Conservation (phyloP, 2,113 vertebrate species). For the Neoarius graeffei region DNA sequence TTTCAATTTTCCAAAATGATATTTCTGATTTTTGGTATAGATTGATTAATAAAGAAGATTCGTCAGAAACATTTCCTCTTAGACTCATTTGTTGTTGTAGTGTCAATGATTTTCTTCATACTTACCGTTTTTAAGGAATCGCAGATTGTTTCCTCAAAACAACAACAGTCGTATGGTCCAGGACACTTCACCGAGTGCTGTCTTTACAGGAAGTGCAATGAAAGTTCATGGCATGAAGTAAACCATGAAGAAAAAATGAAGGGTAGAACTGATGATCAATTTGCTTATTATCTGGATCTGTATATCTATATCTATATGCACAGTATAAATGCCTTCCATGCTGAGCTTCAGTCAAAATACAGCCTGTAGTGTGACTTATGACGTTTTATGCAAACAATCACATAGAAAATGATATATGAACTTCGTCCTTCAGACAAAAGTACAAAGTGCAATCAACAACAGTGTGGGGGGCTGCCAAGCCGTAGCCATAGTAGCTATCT, state of each 20-base stretch:
- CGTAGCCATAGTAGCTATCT: too few relatives aligned
- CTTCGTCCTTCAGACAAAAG: neutral
- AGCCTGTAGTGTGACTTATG: neutral
- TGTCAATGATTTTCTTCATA: neutral
- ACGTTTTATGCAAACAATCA: neutral
- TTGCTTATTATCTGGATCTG: neutral
- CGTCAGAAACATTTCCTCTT: neutral
- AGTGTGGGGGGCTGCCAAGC: too few relatives aligned
- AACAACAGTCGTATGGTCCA: neutral
- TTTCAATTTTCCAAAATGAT: neutral
- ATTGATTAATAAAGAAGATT: neutral
- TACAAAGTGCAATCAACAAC: neutral
- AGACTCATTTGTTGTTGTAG: neutral
- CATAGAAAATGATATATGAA: neutral
- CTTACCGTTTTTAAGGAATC: neutral
- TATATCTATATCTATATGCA: too few relatives aligned
- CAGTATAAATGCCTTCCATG: neutral
- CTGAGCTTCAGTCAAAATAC: neutral
- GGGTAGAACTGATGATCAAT: neutral
- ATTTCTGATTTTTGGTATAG: neutral
- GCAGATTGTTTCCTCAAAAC: neutral
- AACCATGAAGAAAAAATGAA: neutral
- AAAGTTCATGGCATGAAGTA: neutral
- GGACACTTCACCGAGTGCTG: neutral
- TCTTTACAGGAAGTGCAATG: neutral